Evolutionary conservation across 2,113 vertebrate species (phyloP).

Genomic region (Corythoichthys haematopterus): DNA sequence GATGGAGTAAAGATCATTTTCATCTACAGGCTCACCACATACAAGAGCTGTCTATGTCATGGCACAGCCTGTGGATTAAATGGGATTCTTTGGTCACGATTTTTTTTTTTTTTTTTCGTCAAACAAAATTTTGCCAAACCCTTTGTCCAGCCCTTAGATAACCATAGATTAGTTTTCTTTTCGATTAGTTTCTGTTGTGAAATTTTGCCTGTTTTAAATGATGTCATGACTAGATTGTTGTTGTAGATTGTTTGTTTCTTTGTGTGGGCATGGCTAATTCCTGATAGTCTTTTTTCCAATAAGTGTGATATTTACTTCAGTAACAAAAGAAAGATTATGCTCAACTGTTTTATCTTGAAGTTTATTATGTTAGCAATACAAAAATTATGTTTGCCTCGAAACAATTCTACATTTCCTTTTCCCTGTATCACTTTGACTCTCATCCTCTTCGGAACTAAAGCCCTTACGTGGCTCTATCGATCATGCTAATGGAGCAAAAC

Average conservation of each 20-base stretch:
- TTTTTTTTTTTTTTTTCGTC: too few species aligned
- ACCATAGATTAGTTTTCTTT: too few species aligned
- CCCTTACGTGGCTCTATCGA: constrained; percentile 56
- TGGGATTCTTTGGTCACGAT: too few species aligned
- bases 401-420: neutral
- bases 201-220: too few species aligned
- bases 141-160: too few species aligned
- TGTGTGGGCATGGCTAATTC: too few species aligned
- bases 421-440: constrained; percentile 1
- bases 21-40: neutral
- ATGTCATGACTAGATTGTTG: too few species aligned
- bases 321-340: neutral
- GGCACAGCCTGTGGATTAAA: neutral
- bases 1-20: neutral
- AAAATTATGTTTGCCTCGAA: neutral
- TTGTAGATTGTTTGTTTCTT: too few species aligned
- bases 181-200: too few species aligned
- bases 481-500: constrained; percentile 60
- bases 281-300: neutral
- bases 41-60: neutral
- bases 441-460: constrained; percentile 29
- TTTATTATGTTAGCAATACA: neutral
- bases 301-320: neutral
- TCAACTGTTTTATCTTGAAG: neutral
- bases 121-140: too few species aligned